phyloP scores from a whole-genome alignment of 1,140 invertebrate genomes.

The Heliconius himera region DNA sequence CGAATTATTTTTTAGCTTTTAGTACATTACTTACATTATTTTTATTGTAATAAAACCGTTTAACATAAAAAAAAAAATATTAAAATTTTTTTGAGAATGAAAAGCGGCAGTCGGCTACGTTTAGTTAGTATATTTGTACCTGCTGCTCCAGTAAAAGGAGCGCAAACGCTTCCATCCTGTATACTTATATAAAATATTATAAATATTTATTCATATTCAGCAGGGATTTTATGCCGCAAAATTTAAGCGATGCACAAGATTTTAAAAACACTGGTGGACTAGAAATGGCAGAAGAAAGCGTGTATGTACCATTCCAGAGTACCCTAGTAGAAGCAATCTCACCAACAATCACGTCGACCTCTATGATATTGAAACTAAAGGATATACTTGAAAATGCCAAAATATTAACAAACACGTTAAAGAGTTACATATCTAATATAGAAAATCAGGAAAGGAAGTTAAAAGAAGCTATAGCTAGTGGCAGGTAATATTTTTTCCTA shows the following conservation, averaged over 20 bases:
- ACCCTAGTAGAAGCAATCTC: background rate
- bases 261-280: background rate
- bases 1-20: too few relatives aligned
- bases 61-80: too few relatives aligned
- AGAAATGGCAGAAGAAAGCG: background rate
- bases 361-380: constrained; percentile 32
- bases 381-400: constrained; percentile 50
- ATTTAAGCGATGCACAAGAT: background rate
- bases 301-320: constrained; percentile 9
- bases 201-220: background rate
- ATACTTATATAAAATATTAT: too few relatives aligned
- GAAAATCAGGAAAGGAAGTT: constrained; percentile 44
- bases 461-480: constrained; percentile 62
- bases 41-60: too few relatives aligned
- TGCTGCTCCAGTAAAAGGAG: too few relatives aligned
- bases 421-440: constrained; percentile 51
- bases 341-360: background rate
- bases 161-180: too few relatives aligned
- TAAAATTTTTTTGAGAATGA: too few relatives aligned
- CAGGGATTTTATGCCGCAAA: background rate
- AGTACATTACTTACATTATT: too few relatives aligned
- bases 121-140: too few relatives aligned
- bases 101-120: too few relatives aligned
- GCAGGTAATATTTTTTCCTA: constrained; percentile 49
- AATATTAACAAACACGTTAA: constrained; percentile 48